Percentiles rank a stretch among this genome's conserved stretches.
phyloP scores from a whole-genome alignment of 2,113 vertebrate species.

The Cavia porcellus region DNA sequence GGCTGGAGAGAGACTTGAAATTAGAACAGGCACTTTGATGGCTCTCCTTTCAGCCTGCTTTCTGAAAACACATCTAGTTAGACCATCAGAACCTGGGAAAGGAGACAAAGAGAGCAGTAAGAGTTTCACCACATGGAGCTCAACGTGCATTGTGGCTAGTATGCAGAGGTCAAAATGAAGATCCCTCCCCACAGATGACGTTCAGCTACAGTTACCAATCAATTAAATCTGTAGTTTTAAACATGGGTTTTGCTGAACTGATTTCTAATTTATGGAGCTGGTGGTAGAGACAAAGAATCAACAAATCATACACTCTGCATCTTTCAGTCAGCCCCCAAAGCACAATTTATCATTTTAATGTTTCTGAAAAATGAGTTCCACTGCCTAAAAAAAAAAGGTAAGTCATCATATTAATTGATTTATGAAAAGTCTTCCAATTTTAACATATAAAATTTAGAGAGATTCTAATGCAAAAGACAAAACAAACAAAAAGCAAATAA shows the following conservation, averaged over 20 bases:
- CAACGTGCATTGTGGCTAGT: background rate
- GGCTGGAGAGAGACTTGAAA: background rate
- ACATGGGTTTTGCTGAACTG: background rate
- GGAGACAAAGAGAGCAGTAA: background rate
- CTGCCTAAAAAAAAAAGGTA: background rate
- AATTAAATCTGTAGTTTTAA: background rate
- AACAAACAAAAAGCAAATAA: background rate
- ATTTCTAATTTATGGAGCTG: background rate
- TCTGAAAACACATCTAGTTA: background rate
- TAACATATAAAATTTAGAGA: background rate
- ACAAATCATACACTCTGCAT: background rate
- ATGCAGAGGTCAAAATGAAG: background rate
- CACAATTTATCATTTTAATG: background rate
- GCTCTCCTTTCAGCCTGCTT: background rate
- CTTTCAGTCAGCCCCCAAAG: background rate
- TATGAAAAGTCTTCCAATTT: background rate
- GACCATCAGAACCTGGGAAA: background rate
- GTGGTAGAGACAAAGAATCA: accelerated
- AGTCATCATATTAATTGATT: background rate
- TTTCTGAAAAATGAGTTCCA: conserved; percentile 18
- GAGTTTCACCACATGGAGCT: background rate
- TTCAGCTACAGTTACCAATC: background rate
- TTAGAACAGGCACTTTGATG: background rate
- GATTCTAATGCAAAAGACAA: background rate
- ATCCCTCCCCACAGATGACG: background rate